Evolutionary conservation across 2,888 invertebrate species (phyloP).

Genomic region (Deroplatys truncata): DNA sequence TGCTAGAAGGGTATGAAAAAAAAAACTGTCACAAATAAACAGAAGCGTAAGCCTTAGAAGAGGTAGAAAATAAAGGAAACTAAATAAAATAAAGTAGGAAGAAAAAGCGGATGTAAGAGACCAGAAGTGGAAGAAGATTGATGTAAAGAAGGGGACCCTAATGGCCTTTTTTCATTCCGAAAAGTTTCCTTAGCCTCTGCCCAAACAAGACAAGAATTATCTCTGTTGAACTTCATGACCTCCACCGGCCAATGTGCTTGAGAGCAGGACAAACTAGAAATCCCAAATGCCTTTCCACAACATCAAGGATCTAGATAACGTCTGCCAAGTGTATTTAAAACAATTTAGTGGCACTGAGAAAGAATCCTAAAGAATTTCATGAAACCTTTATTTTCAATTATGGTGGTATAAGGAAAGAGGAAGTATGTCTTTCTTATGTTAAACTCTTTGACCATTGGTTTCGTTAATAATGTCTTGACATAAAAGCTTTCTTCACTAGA

Average conservation of each 20-base stretch:
- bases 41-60: background rate
- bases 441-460: too few relatives aligned
- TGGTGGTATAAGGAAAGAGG: too few relatives aligned
- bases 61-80: background rate
- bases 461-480: too few relatives aligned
- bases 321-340: too few relatives aligned
- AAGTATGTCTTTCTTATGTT: too few relatives aligned
- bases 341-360: too few relatives aligned
- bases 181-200: background rate
- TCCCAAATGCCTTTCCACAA: too few relatives aligned
- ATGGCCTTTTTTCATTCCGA: background rate
- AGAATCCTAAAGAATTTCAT: too few relatives aligned
- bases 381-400: rapidly evolving
- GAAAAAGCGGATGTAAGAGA: background rate
- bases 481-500: too few relatives aligned
- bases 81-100: background rate
- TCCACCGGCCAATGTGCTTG: background rate
- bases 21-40: background rate
- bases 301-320: too few relatives aligned
- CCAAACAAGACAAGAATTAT: background rate
- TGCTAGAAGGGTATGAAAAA: background rate
- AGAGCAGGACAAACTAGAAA: too few relatives aligned
- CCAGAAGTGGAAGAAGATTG: background rate
- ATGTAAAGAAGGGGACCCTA: background rate
- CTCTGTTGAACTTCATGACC: background rate